Evolutionary conservation across 2,113 vertebrate species (phyloP).

Genomic region (Pseudorectes ferrugineus): DNA sequence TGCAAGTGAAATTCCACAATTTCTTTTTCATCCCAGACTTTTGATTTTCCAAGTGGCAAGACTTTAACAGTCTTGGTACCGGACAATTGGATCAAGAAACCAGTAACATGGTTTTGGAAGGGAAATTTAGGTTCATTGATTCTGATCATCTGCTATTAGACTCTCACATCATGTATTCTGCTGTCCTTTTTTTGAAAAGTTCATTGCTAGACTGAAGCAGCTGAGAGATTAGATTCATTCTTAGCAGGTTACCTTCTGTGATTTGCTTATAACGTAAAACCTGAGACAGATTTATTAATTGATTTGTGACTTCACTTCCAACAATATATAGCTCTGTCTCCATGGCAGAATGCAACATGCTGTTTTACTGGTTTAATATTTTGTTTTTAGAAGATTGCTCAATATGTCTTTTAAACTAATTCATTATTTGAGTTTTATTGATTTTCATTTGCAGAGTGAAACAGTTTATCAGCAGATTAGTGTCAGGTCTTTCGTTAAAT

Average conservation of each 20-base stretch:
- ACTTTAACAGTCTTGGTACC: neutral
- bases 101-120: neutral
- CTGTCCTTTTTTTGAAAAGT: neutral
- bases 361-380: neutral
- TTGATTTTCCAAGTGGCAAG: neutral
- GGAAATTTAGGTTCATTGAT: neutral
- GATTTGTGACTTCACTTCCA: neutral
- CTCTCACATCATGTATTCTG: neutral
- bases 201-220: neutral
- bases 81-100: neutral
- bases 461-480: neutral
- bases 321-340: neutral
- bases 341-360: neutral
- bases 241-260: neutral
- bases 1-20: neutral
- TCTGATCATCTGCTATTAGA: neutral
- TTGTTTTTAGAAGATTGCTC: neutral
- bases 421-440: neutral
- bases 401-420: neutral
- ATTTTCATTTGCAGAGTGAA: slow-evolving; percentile 1
- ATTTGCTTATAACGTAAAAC: neutral
- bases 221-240: neutral
- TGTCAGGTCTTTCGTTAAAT: neutral
- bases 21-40: neutral
- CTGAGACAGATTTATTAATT: neutral